These are phyloP conservation scores for Cynocephalus volans DNA, from an alignment of 2,113 vertebrate species.

Conservation along the genomic window DNA sequence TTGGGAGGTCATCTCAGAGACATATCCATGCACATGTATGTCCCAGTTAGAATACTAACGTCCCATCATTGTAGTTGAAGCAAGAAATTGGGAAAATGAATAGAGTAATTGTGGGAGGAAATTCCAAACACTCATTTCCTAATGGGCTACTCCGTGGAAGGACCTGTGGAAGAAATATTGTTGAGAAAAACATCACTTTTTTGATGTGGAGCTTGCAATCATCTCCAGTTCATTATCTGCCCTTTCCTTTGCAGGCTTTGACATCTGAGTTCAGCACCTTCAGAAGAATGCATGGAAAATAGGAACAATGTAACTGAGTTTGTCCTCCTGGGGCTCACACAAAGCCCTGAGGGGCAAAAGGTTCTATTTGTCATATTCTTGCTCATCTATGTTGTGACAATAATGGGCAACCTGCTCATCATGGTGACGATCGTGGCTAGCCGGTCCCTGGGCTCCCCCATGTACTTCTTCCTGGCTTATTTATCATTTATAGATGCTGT, in stretches of 20 bases:
- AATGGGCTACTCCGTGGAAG: not conserved
- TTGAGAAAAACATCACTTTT: not conserved
- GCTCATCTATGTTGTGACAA: no score
- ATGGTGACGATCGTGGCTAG: not conserved
- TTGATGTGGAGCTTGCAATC: not conserved
- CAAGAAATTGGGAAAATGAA: not conserved
- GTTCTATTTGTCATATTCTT: not conserved
- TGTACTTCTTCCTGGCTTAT: conserved; percentile 47
- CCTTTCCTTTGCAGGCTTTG: not conserved
- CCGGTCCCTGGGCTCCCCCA: not conserved
- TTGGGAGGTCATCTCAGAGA: not conserved
- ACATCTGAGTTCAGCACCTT: not conserved
- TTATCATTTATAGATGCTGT: conserved; percentile 43
- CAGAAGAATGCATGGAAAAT: not conserved
- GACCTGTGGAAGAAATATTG: not conserved
- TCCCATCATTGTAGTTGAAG: not conserved
- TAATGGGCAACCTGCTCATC: no score
- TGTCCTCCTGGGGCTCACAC: conserved; percentile 17
- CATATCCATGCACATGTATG: not conserved
- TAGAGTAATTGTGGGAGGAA: not conserved
- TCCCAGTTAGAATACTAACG: not conserved
- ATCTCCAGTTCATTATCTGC: not conserved
- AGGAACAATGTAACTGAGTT: conserved; percentile 19
- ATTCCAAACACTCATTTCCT: not conserved
- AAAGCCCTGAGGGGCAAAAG: not conserved